phyloP scores from a whole-genome alignment of 2,888 invertebrate species.

The Cecidostiba fungosa region DNA sequence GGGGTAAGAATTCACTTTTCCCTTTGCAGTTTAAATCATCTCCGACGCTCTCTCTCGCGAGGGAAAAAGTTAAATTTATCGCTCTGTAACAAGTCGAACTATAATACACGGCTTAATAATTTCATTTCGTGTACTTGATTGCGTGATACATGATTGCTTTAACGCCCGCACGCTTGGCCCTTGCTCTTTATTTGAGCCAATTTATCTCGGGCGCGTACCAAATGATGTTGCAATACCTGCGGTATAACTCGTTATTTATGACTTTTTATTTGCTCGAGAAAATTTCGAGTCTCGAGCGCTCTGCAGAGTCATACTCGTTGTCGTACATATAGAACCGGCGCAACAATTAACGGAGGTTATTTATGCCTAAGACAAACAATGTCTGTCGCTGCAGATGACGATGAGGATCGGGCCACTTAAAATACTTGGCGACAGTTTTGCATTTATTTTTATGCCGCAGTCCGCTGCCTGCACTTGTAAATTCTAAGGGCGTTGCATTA shows the following conservation, averaged over 20 bases:
- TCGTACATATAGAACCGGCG: background rate
- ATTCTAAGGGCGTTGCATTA: background rate
- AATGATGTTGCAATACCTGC: conserved; percentile 26
- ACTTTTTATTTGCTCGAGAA: conserved; percentile 33
- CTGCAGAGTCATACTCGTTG: background rate
- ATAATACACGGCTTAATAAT: conserved; percentile 1
- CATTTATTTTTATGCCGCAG: background rate
- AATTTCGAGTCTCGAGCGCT: background rate
- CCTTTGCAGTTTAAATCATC: background rate
- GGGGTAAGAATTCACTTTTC: background rate
- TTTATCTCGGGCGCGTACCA: conserved; percentile 5
- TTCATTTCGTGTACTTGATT: conserved; percentile 13
- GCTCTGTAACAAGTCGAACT: background rate
- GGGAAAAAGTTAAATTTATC: background rate
- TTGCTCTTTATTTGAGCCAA: background rate
- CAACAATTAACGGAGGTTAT: conserved; percentile 7
- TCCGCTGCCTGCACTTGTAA: background rate
- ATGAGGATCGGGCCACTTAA: background rate
- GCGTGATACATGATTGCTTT: conserved; percentile 11
- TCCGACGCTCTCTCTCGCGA: background rate
- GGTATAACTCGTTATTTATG: conserved; percentile 33
- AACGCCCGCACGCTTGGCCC: background rate
- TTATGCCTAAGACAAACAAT: background rate
- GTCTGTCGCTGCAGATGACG: background rate
- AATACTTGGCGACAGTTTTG: conserved; percentile 17